A percentile compares a stretch with the other conserved stretches of the same genome.
These are phyloP conservation scores for Cebus imitator DNA, from an alignment of 2,113 vertebrate species.

Conservation along the genomic window DNA sequence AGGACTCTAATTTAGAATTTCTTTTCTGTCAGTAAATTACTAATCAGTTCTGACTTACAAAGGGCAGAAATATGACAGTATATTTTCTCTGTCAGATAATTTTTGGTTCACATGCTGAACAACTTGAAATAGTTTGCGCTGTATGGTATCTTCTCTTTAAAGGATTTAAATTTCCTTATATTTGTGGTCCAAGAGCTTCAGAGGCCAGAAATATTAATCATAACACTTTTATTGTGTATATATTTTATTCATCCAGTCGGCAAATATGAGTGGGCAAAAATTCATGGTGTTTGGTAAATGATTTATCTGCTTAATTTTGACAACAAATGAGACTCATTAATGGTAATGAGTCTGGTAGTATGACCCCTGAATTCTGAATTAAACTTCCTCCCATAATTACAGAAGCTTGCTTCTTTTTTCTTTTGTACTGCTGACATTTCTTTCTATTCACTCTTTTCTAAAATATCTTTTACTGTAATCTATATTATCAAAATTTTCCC, in stretches of 20 bases:
- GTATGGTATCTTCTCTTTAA: neutral
- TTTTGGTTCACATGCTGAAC: neutral
- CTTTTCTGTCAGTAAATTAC: neutral
- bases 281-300: neutral
- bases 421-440: neutral
- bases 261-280: neutral
- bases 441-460: neutral
- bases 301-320: slow-evolving; percentile 35
- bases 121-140: neutral
- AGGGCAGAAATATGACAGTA: neutral
- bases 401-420: neutral
- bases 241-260: neutral
- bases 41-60: neutral
- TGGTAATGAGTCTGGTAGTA: neutral
- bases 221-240: neutral
- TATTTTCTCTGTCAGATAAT: neutral
- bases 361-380: neutral
- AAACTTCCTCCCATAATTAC: neutral
- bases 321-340: neutral
- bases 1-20: neutral
- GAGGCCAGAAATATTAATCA: slow-evolving; percentile 9
- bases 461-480: neutral
- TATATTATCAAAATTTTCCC: neutral
- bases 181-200: neutral
- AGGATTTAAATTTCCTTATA: slow-evolving; percentile 41